Percentiles rank a stretch among this genome's conserved stretches.
These are phyloP conservation scores for Paracentrotus lividus DNA, from an alignment of 53 echinoderm and acorn worm genomes.

Conservation along the genomic window DNA sequence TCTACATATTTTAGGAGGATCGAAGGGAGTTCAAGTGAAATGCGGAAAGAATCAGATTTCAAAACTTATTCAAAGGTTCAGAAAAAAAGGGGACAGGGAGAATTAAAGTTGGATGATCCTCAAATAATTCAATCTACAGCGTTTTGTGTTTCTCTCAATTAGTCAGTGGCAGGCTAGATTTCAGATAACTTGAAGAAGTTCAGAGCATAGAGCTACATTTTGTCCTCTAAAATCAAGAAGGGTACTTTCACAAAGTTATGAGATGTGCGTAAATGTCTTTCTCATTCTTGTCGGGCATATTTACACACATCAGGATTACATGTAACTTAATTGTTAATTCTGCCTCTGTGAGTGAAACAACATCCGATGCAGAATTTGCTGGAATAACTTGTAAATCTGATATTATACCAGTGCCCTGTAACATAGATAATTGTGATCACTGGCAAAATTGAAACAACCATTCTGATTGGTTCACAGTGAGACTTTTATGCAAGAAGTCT, in stretches of 20 bases:
- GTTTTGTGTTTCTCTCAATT: neutral
- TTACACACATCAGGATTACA: neutral
- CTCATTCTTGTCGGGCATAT: too few species aligned
- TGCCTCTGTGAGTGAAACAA: neutral
- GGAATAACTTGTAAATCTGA: neutral
- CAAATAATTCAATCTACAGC: neutral
- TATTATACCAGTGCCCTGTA: too few species aligned
- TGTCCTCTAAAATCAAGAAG: neutral
- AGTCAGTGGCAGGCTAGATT: neutral
- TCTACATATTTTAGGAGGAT: neutral
- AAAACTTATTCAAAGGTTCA: neutral
- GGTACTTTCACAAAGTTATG: neutral
- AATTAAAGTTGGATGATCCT: neutral
- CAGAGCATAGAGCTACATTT: neutral
- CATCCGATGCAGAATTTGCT: neutral
- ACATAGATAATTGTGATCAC: too few species aligned
- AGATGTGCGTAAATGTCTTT: neutral
- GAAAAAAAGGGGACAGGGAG: neutral
- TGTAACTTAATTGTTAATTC: neutral
- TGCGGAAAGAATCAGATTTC: slow-evolving; percentile 32
- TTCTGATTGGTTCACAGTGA: too few species aligned
- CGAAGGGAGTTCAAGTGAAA: neutral
- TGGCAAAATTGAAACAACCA: too few species aligned
- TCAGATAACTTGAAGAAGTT: neutral
- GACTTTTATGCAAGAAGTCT: too few species aligned